Evolutionary conservation across 2,113 vertebrate species (phyloP).

Genomic region (Ifrita kowaldi): DNA sequence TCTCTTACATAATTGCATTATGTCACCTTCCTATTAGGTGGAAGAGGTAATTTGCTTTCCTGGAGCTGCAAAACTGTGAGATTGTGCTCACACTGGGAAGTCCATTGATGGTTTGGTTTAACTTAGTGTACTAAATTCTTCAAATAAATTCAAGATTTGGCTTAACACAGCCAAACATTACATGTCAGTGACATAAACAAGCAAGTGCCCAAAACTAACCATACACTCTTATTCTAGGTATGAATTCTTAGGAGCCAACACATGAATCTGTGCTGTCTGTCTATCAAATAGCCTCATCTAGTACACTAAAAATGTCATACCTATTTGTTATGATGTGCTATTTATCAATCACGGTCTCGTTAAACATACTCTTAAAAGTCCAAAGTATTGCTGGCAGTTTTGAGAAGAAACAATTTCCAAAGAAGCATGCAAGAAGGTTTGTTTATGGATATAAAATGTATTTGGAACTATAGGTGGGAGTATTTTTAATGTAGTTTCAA

Average conservation of each 20-base stretch:
- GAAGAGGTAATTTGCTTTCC: neutral
- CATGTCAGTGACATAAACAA: neutral
- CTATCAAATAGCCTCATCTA: neutral
- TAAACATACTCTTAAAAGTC: neutral
- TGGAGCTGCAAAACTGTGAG: neutral
- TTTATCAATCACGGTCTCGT: neutral
- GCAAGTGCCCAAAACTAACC: neutral
- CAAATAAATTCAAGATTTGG: neutral
- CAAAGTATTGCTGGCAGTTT: neutral
- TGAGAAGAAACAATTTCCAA: neutral
- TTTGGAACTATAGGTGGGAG: neutral
- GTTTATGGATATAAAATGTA: neutral
- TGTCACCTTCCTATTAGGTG: too few species aligned
- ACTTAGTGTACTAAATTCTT: neutral
- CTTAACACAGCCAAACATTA: neutral
- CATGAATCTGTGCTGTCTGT: neutral
- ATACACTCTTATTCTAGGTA: neutral
- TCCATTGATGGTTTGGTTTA: neutral
- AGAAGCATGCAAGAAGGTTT: neutral
- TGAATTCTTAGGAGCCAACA: neutral
- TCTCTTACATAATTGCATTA: neutral
- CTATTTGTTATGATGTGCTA: neutral
- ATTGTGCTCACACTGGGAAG: neutral
- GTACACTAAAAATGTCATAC: neutral
- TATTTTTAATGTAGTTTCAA: neutral